Evolutionary conservation across 1,140 invertebrate genomes (phyloP), one percentile per base, ranked within the genome.

Genomic region (Lucilia sericata): DNA sequence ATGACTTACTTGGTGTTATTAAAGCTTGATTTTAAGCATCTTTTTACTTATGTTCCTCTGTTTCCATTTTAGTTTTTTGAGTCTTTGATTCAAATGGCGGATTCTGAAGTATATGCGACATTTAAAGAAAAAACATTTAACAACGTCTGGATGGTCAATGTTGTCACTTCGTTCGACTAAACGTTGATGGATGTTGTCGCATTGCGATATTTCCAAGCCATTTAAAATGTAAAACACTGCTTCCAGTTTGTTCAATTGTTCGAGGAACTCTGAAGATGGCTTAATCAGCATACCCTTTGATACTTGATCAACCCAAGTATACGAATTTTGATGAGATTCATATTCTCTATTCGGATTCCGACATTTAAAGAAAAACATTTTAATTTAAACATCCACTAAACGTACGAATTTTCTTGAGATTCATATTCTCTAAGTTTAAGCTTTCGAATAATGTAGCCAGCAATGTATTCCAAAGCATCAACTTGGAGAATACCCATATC

Each of bases 381-480:
- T n/a, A n/a, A n/a, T n/a, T n/a, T n/a, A n/a, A n/a, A n/a, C n/a
- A n/a, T n/a, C n/a, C n/a, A n/a, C n/a, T n/a, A n/a, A n/a, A n/a
- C n/a, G n/a, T 30, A 84, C 8, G 49, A 10, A 36, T 12, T 19
- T 34, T 14, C 30, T 9, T 70, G 9, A 81, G 1, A 13, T 84
- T 76, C 74, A 8, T 17, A 60, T 25, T 84, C 34, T n/a, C 55
- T 30, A n/a, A 70, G 17, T 47, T 84, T 70, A 2, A 84, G 75
- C n/a, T 84, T 84, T 70, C 75, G 75, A 13, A 84, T 84, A 55
- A 81, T 21, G 30, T 80, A 84, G 4, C 83, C 83, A 9, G 13
- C 30, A 19, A 81, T 30, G 13, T 80, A 84, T 25, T 78, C 49
- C 19, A 84, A 36, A 8, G 25, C 76, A 25, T 84, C 74, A 21